Evolutionary conservation across 2,113 vertebrate species (phyloP), one percentile per base, ranked within the genome.

Genomic region (Psammodynastes pulverulentus): DNA sequence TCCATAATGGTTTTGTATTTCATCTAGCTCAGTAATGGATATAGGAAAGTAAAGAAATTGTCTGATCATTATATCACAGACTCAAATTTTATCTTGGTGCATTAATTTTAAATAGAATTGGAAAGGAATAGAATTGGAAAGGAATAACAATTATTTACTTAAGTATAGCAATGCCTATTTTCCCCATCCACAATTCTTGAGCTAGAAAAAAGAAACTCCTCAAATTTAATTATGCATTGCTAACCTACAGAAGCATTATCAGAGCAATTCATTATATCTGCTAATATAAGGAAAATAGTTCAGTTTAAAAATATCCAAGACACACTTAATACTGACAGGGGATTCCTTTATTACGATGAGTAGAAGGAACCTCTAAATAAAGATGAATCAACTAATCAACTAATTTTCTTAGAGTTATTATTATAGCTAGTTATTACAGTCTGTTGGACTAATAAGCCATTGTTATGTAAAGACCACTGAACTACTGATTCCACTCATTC

Each of bases 331-430:
- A n/a, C 17, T 1, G 24, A 24, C 13, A 34, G 54, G 89, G 72
- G 56, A 9, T 1, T 84, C 7, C 88, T 67, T 91, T 91, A 92
- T 90, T 91, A 91, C 34, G 17, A 85, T 93, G 67, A 90, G 4
- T 48, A n/a, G 85, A 29, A 84, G 24, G 84, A 12, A 90, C 52
- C n/a, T 92, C 94, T 72, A 0, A 34, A 95, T 93, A 91, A 39
- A 86, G 72, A 54, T 94, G 84, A 8, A 87, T 95, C 67, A 91
- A 93, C 52, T 6, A 79, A 48, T 19, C 8, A 56, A 56, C 21
- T 56, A 56, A 56, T 56, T 92, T 93, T 7, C 0, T 92, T 93
- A 52, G 51, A 52, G 3, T 52, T 52, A 52, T 52, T 52, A 52
- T 52, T 52, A 17, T 52, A 52, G 15, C 51, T 52, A 96, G 39